Conservation (phyloP, 92 coral and sea anemone genomes). For the Umimayanthus kanabou region DNA sequence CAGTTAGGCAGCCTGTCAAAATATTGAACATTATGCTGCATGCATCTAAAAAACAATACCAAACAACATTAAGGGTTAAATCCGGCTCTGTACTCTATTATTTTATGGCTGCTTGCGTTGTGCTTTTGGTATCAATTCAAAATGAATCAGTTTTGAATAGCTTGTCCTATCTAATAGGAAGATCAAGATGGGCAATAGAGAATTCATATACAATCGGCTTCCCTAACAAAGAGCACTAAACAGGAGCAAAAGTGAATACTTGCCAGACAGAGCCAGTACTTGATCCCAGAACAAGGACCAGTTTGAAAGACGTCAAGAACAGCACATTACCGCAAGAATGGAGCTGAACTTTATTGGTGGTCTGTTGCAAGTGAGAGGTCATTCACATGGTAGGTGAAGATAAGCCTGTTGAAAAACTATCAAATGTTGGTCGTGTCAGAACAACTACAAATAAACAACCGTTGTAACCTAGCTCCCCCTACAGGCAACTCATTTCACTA, state of each 20-base stretch:
- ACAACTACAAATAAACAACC: not conserved
- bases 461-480: not conserved
- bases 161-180: no score
- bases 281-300: not conserved
- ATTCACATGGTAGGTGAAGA: conserved; percentile 30
- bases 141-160: no score
- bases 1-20: no score
- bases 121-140: no score
- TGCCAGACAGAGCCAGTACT: conserved; percentile 27
- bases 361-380: conserved; percentile 43
- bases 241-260: conserved; percentile 35
- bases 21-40: no score
- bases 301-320: conserved; percentile 18
- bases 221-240: not conserved
- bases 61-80: no score
- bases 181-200: not conserved
- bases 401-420: conserved; percentile 46
- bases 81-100: no score
- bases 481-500: not conserved
- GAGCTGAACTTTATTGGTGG: conserved; percentile 41
- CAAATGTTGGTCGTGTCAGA: conserved; percentile 43
- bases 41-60: no score
- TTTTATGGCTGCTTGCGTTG: no score
- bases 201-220: not conserved
- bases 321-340: conserved; percentile 43